Percentiles rank a stretch among this genome's conserved stretches.
phyloP scores from a whole-genome alignment of 2,797 vertebrate genomes.

The Rhinella marina region DNA sequence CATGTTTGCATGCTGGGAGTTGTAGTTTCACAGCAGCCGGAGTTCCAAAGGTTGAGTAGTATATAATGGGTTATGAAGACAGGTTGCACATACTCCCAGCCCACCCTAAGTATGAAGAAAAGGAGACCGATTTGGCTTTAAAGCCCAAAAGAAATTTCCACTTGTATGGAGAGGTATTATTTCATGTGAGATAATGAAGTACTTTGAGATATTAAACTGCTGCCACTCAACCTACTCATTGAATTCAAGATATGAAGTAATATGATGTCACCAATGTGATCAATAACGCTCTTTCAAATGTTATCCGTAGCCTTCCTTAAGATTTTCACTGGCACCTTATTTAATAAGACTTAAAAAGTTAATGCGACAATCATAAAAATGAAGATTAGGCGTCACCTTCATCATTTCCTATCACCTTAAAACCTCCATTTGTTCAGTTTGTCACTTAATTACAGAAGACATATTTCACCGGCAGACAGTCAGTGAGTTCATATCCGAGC shows the following conservation, averaged over 20 bases:
- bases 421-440: conserved; percentile 42
- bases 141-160: too few species aligned
- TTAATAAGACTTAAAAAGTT: conserved; percentile 52
- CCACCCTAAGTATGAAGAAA: neutral
- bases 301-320: neutral
- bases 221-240: neutral
- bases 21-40: too few species aligned
- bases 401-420: conserved; percentile 23
- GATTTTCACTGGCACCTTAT: neutral
- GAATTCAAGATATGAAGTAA: neutral
- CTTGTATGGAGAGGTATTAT: neutral
- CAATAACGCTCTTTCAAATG: neutral
- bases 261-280: neutral
- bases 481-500: conserved; percentile 35
- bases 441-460: conserved; percentile 47
- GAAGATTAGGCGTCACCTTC: conserved; percentile 26
- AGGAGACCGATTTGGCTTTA: neutral
- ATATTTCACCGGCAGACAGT: conserved; percentile 46
- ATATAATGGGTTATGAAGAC: neutral
- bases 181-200: neutral
- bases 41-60: neutral
- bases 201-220: neutral
- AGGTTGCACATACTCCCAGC: too few species aligned
- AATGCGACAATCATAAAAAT: conserved; percentile 14
- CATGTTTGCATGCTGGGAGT: too few species aligned